phyloP scores from a whole-genome alignment of 2,888 invertebrate genomes.

The Cistogaster globosa region DNA sequence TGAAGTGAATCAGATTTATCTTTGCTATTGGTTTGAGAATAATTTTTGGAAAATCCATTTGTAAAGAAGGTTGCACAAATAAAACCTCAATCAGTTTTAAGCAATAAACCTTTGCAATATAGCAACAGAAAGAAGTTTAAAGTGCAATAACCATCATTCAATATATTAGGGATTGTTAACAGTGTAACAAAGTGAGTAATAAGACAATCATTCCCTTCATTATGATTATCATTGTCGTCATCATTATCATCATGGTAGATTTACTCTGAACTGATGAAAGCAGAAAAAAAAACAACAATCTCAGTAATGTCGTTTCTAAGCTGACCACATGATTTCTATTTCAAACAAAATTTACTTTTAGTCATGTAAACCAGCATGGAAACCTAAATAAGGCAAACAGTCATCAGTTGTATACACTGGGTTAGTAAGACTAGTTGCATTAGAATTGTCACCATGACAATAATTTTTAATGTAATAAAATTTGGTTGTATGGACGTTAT shows the following conservation, averaged over 20 bases:
- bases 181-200: conserved; percentile 45
- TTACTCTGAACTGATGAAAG: conserved; percentile 22
- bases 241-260: conserved; percentile 28
- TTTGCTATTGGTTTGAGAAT: not conserved
- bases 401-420: not conserved
- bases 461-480: conserved; percentile 16
- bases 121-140: conserved; percentile 14
- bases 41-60: conserved; percentile 19
- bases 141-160: conserved; percentile 26
- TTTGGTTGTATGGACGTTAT: not conserved
- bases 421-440: conserved; percentile 13
- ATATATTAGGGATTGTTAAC: conserved; percentile 49
- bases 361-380: not conserved
- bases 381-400: not conserved
- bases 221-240: too few species aligned
- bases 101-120: conserved; percentile 2
- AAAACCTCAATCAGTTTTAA: conserved; percentile 32
- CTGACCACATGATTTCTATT: conserved; percentile 72
- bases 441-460: conserved; percentile 1
- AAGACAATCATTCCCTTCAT: conserved; percentile 43
- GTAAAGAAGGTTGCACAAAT: conserved; percentile 3
- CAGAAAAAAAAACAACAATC: conserved; percentile 19
- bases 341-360: conserved; percentile 53
- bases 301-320: conserved; percentile 66
- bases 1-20: too few species aligned